Base-by-base conservation (phyloP, 2,797 vertebrate species). In the Poecile montanus region DNA sequence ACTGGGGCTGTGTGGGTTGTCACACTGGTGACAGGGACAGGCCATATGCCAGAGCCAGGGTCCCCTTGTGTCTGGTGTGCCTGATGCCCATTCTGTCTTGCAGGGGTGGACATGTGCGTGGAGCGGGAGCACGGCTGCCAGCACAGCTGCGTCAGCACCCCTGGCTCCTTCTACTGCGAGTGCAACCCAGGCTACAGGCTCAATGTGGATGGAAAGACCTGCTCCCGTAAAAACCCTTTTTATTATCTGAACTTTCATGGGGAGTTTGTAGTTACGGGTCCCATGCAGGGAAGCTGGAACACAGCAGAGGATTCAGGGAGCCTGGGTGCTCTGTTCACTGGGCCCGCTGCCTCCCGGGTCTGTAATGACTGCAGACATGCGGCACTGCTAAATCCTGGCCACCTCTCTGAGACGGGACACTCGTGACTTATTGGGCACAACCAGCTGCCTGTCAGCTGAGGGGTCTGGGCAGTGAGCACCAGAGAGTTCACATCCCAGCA, bases 111-210 rank as follows among this genome's bases (percentile, higher is more conserved):
- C 89, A 96, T 98, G 95, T 99, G 99, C 58, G 11, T 98, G 92
- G 98, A 98, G 87, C 97, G 96, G 27, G 97, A 97, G 22, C 99
- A 99, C 0, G 98, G 99, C 95, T 99, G 99, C 91, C 98, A 99
- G 92, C 99, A 99, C 85, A 98, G 98, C 93, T 99, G 99, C 53
- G 84, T 99, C 95, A 99, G 98, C 54, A 97, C 97, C 19, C 98
- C 98, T 0, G 97, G 98, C 71, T 98, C 98, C 17, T 99, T 98
- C 97, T 98, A 98, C 89, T 99, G 99, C 21, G 97, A 98, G 60
- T 99, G 99, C 96, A 98, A 98, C 94, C 98, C 98, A 0, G 99
- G 99, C 62, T 99, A 99, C 98, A 98, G 96, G 10, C 98, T 99
- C 65, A 98, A 98, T 2, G 19, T 90, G 3, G 99, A 99, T 3